Conservation (phyloP, 1,140 invertebrate species). For the Archivesica marissinica region DNA sequence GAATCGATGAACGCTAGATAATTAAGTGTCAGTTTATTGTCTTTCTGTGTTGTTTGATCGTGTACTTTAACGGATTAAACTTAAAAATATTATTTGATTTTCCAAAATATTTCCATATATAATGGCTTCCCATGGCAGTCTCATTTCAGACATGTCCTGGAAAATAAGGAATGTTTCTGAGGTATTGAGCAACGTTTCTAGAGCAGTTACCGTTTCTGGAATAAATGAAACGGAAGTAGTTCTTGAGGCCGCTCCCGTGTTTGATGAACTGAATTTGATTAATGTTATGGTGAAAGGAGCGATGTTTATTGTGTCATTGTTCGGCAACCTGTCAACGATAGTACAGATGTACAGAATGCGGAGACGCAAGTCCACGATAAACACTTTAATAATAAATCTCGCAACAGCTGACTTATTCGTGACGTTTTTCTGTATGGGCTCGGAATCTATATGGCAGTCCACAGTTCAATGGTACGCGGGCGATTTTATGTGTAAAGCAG, state of each 20-base stretch:
- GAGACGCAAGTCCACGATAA: slow-evolving; percentile 87
- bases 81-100: not conserved
- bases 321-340: slow-evolving; percentile 90
- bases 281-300: slow-evolving; percentile 41
- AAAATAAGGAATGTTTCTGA: not conserved
- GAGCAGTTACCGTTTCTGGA: not conserved
- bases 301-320: slow-evolving; percentile 86
- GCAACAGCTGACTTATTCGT: slow-evolving; percentile 89
- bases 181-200: not conserved
- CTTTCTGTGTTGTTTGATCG: not conserved
- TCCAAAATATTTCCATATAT: not conserved
- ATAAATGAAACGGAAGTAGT: not conserved
- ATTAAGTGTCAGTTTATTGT: too few relatives aligned
- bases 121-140: not conserved
- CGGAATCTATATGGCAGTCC: slow-evolving; percentile 91
- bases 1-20: too few relatives aligned
- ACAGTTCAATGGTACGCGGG: slow-evolving; percentile 92
- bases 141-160: not conserved
- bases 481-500: slow-evolving; percentile 90
- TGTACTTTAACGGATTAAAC: not conserved
- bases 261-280: slow-evolving; percentile 40
- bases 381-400: slow-evolving; percentile 90
- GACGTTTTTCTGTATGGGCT: slow-evolving; percentile 91
- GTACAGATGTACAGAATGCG: slow-evolving; percentile 88
- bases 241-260: not conserved